Evolutionary conservation across 2,888 invertebrate genomes (phyloP), one percentile per base, ranked within the genome.

Genomic region (Megastigmus dorsalis): DNA sequence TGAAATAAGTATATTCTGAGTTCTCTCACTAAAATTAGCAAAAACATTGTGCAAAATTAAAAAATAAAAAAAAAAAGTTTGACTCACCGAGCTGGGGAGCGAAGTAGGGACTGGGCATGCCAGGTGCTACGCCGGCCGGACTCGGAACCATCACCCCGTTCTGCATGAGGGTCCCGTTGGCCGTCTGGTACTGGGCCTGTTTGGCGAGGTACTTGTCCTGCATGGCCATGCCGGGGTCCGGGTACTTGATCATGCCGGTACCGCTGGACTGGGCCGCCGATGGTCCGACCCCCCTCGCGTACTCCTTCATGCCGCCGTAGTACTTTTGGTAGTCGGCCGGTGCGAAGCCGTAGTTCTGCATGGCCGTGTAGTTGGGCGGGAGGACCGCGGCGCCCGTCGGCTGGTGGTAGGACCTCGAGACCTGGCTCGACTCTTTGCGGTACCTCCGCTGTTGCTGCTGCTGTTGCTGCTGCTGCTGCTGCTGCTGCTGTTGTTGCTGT

Each of bases 41-140:
- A n/a, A n/a, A n/a, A n/a, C n/a, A n/a, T n/a, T n/a, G n/a, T n/a
- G n/a, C n/a, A n/a, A n/a, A n/a, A n/a, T n/a, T n/a, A n/a, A n/a
- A n/a, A n/a, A n/a, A n/a, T n/a, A n/a, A n/a, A n/a, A n/a, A n/a
- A n/a, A n/a, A n/a, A n/a, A n/a, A n/a, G n/a, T n/a, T n/a, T 10
- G 0, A 70, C 73, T 50, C 59, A 77, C 74, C 67, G 7, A 74
- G 81, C 41, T 84, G 84, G 1, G 81, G 75, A 77, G 79, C 83
- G 48, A 78, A 83, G 52, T 85, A 85, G 30, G 82, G 67, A 76
- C 81, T 82, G 59, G 84, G 81, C 26, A 83, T 63, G 0, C 80
- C 33, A 1, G 79, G 70, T 18, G 84, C 82, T 33, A 83, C 63
- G 0, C 79, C 36, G 2, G 83, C 57, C 4, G 81, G 75, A n/a